Evolutionary conservation across 1,140 invertebrate genomes (phyloP), one percentile per base, ranked within the genome.

Genomic region (Lutraria rhynchaena): DNA sequence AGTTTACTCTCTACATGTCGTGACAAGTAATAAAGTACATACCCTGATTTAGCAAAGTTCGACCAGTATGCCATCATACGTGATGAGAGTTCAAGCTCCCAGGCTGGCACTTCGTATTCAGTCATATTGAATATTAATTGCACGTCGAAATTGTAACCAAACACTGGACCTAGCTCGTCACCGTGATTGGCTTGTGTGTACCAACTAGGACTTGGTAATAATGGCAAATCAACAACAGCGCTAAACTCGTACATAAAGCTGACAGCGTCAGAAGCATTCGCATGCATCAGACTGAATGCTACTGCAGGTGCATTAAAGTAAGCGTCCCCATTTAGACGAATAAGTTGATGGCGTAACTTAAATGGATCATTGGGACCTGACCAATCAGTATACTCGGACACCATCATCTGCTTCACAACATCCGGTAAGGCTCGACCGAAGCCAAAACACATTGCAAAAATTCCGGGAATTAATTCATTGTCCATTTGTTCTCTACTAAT

Each of bases 1-100:
- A n/a, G n/a, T n/a, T n/a, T n/a, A n/a, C n/a, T n/a, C n/a, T n/a
- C n/a, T n/a, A n/a, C n/a, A n/a, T n/a, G n/a, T n/a, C n/a, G n/a
- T n/a, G n/a, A n/a, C n/a, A n/a, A n/a, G n/a, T 53, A 9, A 53
- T 7, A 53, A 53, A 61, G 33, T 29, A 70, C 46, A 4, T 53
- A 70, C 67, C 67, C 24, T 13, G 67, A 53, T 70, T 70, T 70
- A 51, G 67, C 67, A 46, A 70, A 70, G 29, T 70, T 49, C 33
- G 67, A 51, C 67, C 67, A 70, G 46, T 70, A 70, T 3, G 29
- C 27, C 27, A 70, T 53, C 3, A 70, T 19, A 27, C 31, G 22
- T 29, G 13, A 31, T 19, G 67, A 70, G 11, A 70, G 29, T 15
- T 53, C n/a, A 11, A 33, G 44, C 22, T 70, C 67, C 49, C 24